Conservation (phyloP, 2,113 vertebrate species). For the Engraulis encrasicolus region DNA sequence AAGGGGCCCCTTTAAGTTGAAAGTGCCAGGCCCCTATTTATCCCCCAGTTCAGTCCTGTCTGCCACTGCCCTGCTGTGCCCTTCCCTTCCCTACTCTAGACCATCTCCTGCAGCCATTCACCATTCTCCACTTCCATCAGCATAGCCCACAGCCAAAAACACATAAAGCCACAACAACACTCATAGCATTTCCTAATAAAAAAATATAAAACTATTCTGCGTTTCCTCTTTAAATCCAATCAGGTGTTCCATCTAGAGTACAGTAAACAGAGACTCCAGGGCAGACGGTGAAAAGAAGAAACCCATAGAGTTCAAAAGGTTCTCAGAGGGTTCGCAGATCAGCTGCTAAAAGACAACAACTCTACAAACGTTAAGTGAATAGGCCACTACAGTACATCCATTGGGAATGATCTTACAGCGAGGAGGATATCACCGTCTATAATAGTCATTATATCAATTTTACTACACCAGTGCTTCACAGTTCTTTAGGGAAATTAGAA, state of each 20-base stretch:
- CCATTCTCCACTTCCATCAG: too few species aligned
- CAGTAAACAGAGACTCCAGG: background rate
- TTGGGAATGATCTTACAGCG: background rate
- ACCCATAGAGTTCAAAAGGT: background rate
- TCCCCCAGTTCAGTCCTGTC: too few species aligned
- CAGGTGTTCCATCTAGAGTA: background rate
- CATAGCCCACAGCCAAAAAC: too few species aligned
- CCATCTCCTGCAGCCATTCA: too few species aligned
- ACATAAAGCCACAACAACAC: too few species aligned
- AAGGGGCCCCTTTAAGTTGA: too few species aligned
- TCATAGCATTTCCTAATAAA: background rate
- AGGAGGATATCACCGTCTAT: background rate
- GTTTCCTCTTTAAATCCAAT: background rate
- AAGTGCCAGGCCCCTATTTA: too few species aligned
- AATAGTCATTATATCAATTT: background rate
- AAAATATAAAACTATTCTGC: background rate
- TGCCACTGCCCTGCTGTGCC: too few species aligned
- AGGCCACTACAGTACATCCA: slow-evolving; percentile 23
- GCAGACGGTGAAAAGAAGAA: background rate
- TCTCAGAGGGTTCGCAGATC: background rate
- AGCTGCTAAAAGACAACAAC: background rate
- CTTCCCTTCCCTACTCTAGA: too few species aligned
- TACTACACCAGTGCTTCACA: background rate
- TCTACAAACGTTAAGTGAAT: slow-evolving; percentile 39
- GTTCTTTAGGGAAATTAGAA: background rate